Conservation (phyloP, 2,797 vertebrate genomes). For the Rhynchotus rufescens region DNA sequence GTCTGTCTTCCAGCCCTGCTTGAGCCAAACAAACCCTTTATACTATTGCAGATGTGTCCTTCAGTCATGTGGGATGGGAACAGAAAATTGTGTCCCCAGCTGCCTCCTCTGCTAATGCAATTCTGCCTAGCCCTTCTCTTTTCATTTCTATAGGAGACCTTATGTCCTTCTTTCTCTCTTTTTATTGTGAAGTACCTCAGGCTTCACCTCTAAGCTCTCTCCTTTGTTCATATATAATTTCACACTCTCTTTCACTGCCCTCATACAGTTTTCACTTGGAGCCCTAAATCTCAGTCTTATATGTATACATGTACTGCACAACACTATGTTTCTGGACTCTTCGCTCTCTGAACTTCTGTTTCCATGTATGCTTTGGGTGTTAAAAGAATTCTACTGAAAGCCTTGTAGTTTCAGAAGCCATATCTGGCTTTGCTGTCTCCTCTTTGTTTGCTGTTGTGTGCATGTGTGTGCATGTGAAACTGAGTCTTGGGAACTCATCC, state of each 20-base stretch:
- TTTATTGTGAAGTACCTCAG: not conserved
- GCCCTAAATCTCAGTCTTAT: not conserved
- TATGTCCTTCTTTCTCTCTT: not conserved
- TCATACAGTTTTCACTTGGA: not conserved
- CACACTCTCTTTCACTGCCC: not conserved
- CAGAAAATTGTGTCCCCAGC: not conserved
- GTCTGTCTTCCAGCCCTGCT: not conserved
- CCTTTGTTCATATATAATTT: not conserved
- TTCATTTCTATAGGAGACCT: not conserved
- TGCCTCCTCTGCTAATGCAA: not conserved
- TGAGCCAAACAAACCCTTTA: not conserved
- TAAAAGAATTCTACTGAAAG: not conserved
- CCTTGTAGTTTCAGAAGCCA: not conserved
- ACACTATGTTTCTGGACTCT: not conserved
- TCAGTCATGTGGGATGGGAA: not conserved
- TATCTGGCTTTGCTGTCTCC: not conserved
- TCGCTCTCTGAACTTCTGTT: not conserved
- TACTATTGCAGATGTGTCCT: not conserved
- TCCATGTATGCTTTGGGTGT: not conserved
- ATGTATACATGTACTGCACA: not conserved
- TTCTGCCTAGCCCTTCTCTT: not conserved
- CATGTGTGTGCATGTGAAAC: no score
- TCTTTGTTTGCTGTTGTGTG: not conserved
- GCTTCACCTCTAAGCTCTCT: not conserved
- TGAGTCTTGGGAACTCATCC: not conserved